phyloP scores from a whole-genome alignment of 2,113 vertebrate genomes.

The Mungos mungo region DNA sequence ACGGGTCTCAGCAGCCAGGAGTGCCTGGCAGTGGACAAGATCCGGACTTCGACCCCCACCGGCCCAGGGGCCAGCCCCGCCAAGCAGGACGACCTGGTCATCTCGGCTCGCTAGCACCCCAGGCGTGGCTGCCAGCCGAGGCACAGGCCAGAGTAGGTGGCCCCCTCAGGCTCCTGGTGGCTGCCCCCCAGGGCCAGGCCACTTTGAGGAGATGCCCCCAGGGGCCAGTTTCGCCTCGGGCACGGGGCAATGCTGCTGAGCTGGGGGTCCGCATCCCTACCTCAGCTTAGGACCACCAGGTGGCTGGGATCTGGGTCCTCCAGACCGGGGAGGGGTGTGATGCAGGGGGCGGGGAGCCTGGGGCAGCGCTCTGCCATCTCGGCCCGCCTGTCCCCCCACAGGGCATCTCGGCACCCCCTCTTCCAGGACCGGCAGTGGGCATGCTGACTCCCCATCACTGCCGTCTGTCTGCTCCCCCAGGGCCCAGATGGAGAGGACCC shows the following conservation, averaged over 20 bases:
- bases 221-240: constrained; percentile 11
- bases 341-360: not conserved
- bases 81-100: constrained; percentile 88
- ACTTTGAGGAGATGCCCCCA: constrained; percentile 52
- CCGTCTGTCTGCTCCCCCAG: not conserved
- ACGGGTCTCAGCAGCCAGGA: constrained; percentile 91
- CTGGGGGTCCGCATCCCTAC: constrained; percentile 84
- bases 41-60: constrained; percentile 92
- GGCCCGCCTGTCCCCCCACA: not conserved
- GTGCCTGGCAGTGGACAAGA: constrained; percentile 88
- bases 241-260: constrained; percentile 64
- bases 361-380: not conserved
- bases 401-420: not conserved
- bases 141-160: constrained; percentile 44
- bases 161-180: constrained; percentile 55
- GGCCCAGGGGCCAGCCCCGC: constrained; percentile 83
- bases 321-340: not conserved
- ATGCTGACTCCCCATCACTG: not conserved
- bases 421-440: not conserved
- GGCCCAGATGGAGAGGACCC: not conserved
- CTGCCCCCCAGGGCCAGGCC: not conserved
- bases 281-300: constrained; percentile 81
- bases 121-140: not conserved
- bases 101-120: constrained; percentile 87
- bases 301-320: not conserved